A percentile compares a stretch with the other conserved stretches of the same genome.
Evolutionary conservation across 1,140 invertebrate species (phyloP).

Genomic region (Tetranychus urticae): DNA sequence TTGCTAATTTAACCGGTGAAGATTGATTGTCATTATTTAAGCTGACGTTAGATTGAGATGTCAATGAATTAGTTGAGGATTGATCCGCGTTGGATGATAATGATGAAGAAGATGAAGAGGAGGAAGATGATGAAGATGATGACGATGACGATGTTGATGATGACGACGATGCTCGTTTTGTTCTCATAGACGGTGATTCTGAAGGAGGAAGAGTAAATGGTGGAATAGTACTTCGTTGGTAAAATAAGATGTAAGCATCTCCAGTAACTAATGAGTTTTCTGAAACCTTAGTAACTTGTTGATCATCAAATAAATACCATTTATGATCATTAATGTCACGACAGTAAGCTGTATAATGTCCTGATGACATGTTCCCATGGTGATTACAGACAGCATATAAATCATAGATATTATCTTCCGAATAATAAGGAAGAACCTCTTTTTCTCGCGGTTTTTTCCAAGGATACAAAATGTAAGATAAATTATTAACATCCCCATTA

Average conservation of each 20-base stretch:
- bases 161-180: no score
- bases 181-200: no score
- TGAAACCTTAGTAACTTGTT: slow-evolving; percentile 18
- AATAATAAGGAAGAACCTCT: slow-evolving; percentile 17
- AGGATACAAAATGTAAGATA: slow-evolving; percentile 13
- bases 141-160: no score
- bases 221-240: slow-evolving; percentile 10
- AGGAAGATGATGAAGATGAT: no score
- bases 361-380: slow-evolving; percentile 30
- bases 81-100: no score
- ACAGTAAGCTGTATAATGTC: slow-evolving; percentile 29
- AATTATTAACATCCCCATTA: not conserved
- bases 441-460: not conserved
- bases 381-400: slow-evolving; percentile 32
- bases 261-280: slow-evolving; percentile 21
- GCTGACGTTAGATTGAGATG: no score
- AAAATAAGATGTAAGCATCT: slow-evolving; percentile 27
- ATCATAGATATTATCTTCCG: slow-evolving; percentile 22
- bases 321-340: slow-evolving; percentile 21
- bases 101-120: no score
- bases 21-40: no score
- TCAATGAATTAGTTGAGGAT: no score
- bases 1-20: no score
- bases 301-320: slow-evolving; percentile 37
- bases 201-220: no score